Base-by-base conservation (phyloP, 2,888 invertebrate species). In the Leucozona laternaria region DNA sequence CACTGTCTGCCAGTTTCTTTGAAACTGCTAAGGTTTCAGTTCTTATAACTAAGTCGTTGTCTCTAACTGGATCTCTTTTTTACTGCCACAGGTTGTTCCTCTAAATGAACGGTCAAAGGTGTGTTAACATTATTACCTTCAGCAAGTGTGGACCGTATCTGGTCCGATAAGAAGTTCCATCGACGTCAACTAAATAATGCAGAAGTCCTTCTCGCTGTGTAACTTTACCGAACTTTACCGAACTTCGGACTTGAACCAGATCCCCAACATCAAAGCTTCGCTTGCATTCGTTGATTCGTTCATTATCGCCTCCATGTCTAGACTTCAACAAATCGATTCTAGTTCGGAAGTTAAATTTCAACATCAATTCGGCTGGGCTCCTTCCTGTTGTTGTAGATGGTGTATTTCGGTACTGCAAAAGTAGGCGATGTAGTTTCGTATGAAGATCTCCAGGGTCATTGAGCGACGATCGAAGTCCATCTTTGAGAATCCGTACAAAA, bases 131-230 rank as follows among this genome's bases (percentile, higher is more conserved):
- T 28, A 11, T 37, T 37, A 37, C 11, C 13, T 37, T 75, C 40
- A 55, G 64, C 28, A 13, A 20, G 22, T 20, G 64, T 75, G 11
- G 28, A 53, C 22, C 64, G 28, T 13, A 75, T 75, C 22, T 75
- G 53, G 31, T 57, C 13, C 75, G 28, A 43, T 75, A 57, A 1
- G 11, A 43, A 17, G 71, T 45, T 2, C 55, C 64, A 11, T 75
- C 75, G 6, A 53, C 53, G 34, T 75, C 64, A 5, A 55, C 75
- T 34, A 62, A 45, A 28, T 62, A 73, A n/a, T 60, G 60, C 2
- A 20, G 25, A 5, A 6, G 37, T 8, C 37, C 37, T 2, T 37
- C 37, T 37, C 37, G 37, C 13, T 13, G 37, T 17, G 57, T 31
- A 17, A 45, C 13, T n/a, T 71, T n/a, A n/a, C n/a, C n/a, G n/a